Evolutionary conservation across 2,888 invertebrate genomes (phyloP), one percentile per base, ranked within the genome.

Genomic region (Monoplex corrugatus): DNA sequence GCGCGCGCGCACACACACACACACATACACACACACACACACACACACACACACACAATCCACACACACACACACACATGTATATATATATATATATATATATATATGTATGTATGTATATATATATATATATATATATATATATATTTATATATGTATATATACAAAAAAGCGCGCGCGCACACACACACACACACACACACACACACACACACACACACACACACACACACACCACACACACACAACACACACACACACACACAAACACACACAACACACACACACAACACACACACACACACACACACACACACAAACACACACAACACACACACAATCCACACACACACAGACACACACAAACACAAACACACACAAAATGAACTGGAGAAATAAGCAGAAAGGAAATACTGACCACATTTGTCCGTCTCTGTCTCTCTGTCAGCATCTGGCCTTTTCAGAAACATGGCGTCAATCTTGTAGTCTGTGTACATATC

Each of bases 381-480:
- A 50, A 50, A 16, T 13, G 50, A 50, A 16, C 8, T 8, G 16
- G 50, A 50, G 50, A 50, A 16, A 50, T 8, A 50, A 16, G 16
- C 10, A 50, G 50, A 50, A 16, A 50, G 50, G 44, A 6, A 23
- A 80, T 86, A 83, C 85, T 40, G 88, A 90, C 90, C 89, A 68
- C 91, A 91, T 0, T 57, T 63, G 40, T 87, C 89, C 40, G n/a
- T 43, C 23, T 80, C 80, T 38, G 75, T 40, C 35, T 90, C 91
- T 8, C 89, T 63, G 84, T 91, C 91, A 8, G 89, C 88, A 35
- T 91, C 89, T 8, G 89, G 89, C 50, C 91, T n/a, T 44, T 91
- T 91, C n/a, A 50, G 43, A 57, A 86, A 89, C 80, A 84, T 87
- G 68, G 78, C 72, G 78, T 91, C 89, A 88, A 88, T 89, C 13